Evolutionary conservation across 2,113 vertebrate species (phyloP), one percentile per base, ranked within the genome.

Genomic region (Onychorhynchus coronatus): DNA sequence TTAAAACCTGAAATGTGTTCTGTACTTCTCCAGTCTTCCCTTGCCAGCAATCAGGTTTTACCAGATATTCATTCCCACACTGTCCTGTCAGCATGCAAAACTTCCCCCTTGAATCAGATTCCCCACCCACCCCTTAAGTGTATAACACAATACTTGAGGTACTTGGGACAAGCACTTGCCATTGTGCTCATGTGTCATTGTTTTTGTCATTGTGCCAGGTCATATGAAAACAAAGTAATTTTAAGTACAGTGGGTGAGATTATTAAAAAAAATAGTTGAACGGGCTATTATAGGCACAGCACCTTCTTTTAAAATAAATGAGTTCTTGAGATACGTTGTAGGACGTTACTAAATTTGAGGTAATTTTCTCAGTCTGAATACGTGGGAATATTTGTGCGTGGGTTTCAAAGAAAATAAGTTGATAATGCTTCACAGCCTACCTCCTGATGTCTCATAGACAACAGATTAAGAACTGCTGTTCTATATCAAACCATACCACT

Each of bases 261-360:
- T 75, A 67, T 59, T 75, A 82, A 82, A 75, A 88, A 88, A 93
- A 96, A 96, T 85, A 85, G 71, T 71, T 73, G 75, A 88, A 82
- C 42, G 47, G 25, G 42, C 62, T 90, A 78, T 88, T 88, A 59
- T 4, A 83, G 82, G 82, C 79, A 82, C 28, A 42, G 79, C 21
- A 35, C 19, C 78, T 95, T 58, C 70, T 75, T 79, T 50, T 37
- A 41, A 85, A 83, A 83, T 56, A 67, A 84, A 50, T 5, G 3
- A 1, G 0, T 2, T 88, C 39, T 67, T 77, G 37, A 91, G 65
- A 66, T 77, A 37, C 14, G 44, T 31, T 79, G 52, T 78, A 72
- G 70, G 66, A 88, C 90, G 78, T 56, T 94, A 53, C 88, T 68
- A 88, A 88, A 92, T 90, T 84, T 14, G 42, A 79, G 56, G 66